Evolutionary conservation across 1,140 invertebrate species (phyloP).

Genomic region (Choristoneura fumiferana): DNA sequence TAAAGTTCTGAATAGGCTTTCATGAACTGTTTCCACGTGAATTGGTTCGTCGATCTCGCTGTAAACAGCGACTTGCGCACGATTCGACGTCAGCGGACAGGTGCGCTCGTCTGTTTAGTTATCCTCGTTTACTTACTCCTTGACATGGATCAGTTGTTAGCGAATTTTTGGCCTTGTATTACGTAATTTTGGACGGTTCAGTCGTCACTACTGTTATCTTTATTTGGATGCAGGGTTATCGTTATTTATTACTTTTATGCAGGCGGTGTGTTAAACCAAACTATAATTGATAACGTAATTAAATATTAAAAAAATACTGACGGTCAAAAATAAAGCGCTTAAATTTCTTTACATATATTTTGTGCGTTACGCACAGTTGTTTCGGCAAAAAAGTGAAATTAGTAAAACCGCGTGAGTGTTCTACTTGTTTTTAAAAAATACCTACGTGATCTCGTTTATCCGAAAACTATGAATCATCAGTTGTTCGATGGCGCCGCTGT

Average conservation of each 20-base stretch:
- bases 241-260: too few relatives aligned
- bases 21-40: constrained; percentile 20
- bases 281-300: too few relatives aligned
- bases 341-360: too few relatives aligned
- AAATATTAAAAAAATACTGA: too few relatives aligned
- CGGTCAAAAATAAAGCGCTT: too few relatives aligned
- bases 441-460: constrained; percentile 52
- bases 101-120: constrained; percentile 30
- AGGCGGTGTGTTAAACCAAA: too few relatives aligned
- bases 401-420: constrained; percentile 57
- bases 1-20: constrained; percentile 5
- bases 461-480: constrained; percentile 54
- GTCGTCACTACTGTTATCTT: too few relatives aligned
- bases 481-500: constrained; percentile 42
- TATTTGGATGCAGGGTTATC: too few relatives aligned
- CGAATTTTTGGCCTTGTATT: constrained; percentile 13
- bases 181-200: constrained; percentile 5
- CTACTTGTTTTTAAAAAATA: constrained; percentile 42
- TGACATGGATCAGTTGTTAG: constrained; percentile 33
- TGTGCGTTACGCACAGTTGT: too few relatives aligned
- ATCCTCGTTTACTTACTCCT: constrained; percentile 38
- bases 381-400: constrained; percentile 32
- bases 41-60: constrained; percentile 25
- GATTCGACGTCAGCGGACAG: constrained; percentile 22
- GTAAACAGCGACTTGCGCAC: neutral